Base-by-base conservation (phyloP, 1,140 invertebrate species). In the Penaeus japonicus region DNA sequence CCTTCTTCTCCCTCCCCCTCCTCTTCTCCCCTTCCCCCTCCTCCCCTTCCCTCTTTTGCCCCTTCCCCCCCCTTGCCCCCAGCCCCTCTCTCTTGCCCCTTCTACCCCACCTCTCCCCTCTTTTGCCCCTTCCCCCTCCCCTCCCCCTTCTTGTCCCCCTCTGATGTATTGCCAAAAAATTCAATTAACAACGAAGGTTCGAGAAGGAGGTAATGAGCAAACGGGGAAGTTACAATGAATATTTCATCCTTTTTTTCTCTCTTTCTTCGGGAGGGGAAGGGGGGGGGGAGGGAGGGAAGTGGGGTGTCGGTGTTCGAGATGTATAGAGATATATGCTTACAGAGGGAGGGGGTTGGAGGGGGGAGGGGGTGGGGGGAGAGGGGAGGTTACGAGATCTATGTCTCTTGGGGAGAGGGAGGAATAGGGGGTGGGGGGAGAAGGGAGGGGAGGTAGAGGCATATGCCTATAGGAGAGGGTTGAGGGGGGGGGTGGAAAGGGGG, bases 101-200 rank as follows among this genome's bases (percentile, higher is more conserved):
- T 47, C 53, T 39, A 4, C 18, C 32, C 24, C 32, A 79, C 47
- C 24, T n/a, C 12, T 79, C 35, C 17, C 20, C 10, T 17, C 39
- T 15, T 47, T 47, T n/a, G 4, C 39, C 7, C 57, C 55, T 35
- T 55, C 70, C 20, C 27, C 1, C 75, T 15, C 73, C 84, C 54
- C 79, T 24, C 27, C 54, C 54, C 55, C 5, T 10, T 62, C 47
- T 59, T 17, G 17, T 39, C 70, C 77, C 39, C 55, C 59, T 27
- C 20, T 59, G 65, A 83, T 57, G 80, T 84, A 84, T 75, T 77
- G 35, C 87, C 70, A 78, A 83, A 88, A 84, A 47, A 88, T 62
- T 88, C 80, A 78, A 84, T 88, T 84, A 88, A 30, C 47, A 30
- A 35, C 30, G 47, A 22, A 70, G 80, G 30, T 53, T 54, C 73